Base-by-base conservation (phyloP, 1,140 invertebrate genomes). In the Zophobas morio region DNA sequence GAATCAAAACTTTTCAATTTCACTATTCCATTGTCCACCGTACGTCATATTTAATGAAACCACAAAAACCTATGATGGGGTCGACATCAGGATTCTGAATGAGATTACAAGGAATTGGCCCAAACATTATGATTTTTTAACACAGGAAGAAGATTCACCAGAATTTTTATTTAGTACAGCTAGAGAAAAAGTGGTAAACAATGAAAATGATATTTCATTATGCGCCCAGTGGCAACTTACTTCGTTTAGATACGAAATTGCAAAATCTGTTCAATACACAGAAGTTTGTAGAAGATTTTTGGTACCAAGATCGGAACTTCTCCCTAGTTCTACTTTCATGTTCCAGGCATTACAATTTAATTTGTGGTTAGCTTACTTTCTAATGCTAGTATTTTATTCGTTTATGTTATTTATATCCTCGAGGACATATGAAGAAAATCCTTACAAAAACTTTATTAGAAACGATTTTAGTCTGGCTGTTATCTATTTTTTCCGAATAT, bases 11-110 rank as follows among this genome's bases (percentile, higher is more conserved):
- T 39, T 60, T n/a, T 60, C 56, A 33, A 6, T 70, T 70, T 37
- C 8, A 32, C 35, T 70, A 1, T 70, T 70, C 40, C 6, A 70
- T 8, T 70, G 66, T 70, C 66, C 66, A n/a, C 66, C 66, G 20
- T 70, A 70, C 46, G 66, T 42, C 1, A 46, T 70, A 2, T 46
- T 42, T 1, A 70, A 46, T 42, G 39, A 46, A 46, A 8, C 20
- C 8, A 70, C 0, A 6, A 46, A 70, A 33, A 46, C 1, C 4
- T 70, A 39, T 47, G 66, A 70, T 32, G 66, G 66, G 6, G 32
- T 70, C 33, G 66, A 70, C 6, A 49, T 70, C 8, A 46, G 32
- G 46, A 47, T 70, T 33, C 35, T 70, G 46, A 70, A 70, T 35
- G 39, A 70, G 20, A 47, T 46, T 6, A n/a, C 36, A 49, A 47